Evolutionary conservation across 2,888 invertebrate genomes (phyloP), one percentile per base, ranked within the genome.

Genomic region (Sceliomorpha sp.): DNA sequence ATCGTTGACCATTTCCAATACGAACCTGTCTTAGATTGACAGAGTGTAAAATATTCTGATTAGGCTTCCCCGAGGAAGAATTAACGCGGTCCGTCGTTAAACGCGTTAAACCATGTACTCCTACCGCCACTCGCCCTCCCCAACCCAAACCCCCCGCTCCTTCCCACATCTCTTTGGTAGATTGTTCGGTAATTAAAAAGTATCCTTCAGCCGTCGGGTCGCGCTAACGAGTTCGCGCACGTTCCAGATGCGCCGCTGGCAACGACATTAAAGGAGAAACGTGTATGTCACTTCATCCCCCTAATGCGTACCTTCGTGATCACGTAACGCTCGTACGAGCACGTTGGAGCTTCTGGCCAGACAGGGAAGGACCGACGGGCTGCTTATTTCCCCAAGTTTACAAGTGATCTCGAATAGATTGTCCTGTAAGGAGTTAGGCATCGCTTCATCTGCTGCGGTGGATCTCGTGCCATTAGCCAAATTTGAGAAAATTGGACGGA

Each of bases 321-420:
- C 69, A 70, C 53, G 63, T 67, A 67, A 59, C 36, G 53, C 34
- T 51, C 60, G 50, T 50, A 48, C 53, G 32, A 60, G 48, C 34
- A 63, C 47, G 53, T 51, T 27, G 48, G 42, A 47, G 50, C 45
- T 45, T 26, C 45, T 56, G 47, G 60, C 56, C 60, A 59, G 36
- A 51, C 47, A 15, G 40, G 34, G n/a, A 66, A 44, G 47, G 53
- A 53, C n/a, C 47, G 60, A 60, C 31, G n/a, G 60, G 62, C 45
- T 70, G 71, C 75, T 81, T 81, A 80, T 82, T 80, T 81, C 75
- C 75, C 64, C n/a, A 50, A 82, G 80, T 82, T 82, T 79, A 74
- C 79, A 77, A 82, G 77, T 79, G 81, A 82, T 82, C 78, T 79
- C 76, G 73, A 77, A 76, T 75, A 70, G 72, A 75, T 74, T 68